Evolutionary conservation across 2,113 vertebrate genomes (phyloP).

Genomic region (Notothenia rossii): DNA sequence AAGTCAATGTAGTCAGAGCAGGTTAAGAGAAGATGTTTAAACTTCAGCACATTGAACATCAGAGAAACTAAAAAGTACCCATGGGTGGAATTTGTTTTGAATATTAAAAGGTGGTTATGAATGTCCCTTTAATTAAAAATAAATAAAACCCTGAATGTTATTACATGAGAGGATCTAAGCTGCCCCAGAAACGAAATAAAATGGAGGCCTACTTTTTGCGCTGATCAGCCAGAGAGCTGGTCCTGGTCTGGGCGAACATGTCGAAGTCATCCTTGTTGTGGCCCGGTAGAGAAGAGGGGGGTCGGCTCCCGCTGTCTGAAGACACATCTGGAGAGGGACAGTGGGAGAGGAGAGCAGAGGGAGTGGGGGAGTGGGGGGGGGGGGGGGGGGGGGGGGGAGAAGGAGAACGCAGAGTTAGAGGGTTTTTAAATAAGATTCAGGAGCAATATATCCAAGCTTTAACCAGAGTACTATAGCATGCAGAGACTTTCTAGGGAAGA

Average conservation of each 20-base stretch:
- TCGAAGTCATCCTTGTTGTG: conserved; percentile 92
- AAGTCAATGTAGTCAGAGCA: neutral
- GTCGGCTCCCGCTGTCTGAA: conserved; percentile 87
- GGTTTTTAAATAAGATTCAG: neutral
- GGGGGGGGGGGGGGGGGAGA: neutral
- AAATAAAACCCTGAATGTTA: conserved; percentile 11
- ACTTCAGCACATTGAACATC: neutral
- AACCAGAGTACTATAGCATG: neutral
- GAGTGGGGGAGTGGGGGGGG: neutral
- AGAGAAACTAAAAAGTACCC: neutral
- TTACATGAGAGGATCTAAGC: neutral
- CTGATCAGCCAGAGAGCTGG: conserved; percentile 93
- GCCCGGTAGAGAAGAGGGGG: conserved; percentile 87
- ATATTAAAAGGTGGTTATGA: conserved; percentile 21
- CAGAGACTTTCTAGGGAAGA: neutral
- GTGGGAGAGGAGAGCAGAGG: neutral
- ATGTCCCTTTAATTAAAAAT: conserved; percentile 21
- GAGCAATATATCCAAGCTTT: conserved; percentile 2
- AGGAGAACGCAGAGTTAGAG: neutral
- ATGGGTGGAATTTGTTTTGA: conserved; percentile 2
- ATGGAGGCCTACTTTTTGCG: conserved; percentile 89
- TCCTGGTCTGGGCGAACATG: conserved; percentile 96
- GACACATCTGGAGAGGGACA: conserved; percentile 85
- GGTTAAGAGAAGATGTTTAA: conserved; percentile 1
- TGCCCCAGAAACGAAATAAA: conserved; percentile 18